Conservation (phyloP, 2,797 vertebrate genomes). For the Pachyuromys duprasi region DNA sequence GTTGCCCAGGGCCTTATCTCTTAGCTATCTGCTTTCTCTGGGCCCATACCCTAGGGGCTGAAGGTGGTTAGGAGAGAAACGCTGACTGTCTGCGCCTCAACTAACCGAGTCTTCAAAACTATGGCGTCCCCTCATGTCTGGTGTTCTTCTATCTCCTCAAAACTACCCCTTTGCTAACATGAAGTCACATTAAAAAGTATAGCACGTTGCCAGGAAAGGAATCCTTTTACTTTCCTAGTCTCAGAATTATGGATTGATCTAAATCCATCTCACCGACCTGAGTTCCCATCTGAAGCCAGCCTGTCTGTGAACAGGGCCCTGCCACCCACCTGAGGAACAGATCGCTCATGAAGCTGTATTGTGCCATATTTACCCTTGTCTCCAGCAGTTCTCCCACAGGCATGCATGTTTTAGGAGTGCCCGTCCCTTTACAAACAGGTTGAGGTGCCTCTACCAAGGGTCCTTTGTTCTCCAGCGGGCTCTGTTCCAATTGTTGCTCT, state of each 20-base stretch:
- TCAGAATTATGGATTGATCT: background rate
- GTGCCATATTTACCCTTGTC: background rate
- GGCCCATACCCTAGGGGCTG: rapidly evolving
- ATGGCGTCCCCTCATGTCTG: rapidly evolving
- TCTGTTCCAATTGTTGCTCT: background rate
- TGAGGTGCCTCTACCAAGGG: too few species aligned
- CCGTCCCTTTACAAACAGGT: background rate
- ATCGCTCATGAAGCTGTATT: background rate
- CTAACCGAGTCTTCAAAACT: background rate
- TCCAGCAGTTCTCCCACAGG: background rate
- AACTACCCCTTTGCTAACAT: background rate
- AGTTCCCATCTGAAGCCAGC: background rate
- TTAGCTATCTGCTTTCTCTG: background rate
- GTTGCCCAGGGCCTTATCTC: background rate
- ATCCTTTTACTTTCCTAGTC: background rate
- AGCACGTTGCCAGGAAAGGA: background rate
- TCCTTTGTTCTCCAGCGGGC: background rate
- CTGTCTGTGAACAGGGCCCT: background rate
- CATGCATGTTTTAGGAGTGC: background rate
- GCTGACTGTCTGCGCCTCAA: background rate
- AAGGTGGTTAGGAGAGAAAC: background rate
- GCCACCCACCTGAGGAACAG: background rate
- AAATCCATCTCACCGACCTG: background rate
- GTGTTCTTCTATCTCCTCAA: background rate
- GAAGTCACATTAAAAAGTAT: background rate